Conservation (phyloP, 2,797 vertebrate species). For the Lagodon rhomboides region DNA sequence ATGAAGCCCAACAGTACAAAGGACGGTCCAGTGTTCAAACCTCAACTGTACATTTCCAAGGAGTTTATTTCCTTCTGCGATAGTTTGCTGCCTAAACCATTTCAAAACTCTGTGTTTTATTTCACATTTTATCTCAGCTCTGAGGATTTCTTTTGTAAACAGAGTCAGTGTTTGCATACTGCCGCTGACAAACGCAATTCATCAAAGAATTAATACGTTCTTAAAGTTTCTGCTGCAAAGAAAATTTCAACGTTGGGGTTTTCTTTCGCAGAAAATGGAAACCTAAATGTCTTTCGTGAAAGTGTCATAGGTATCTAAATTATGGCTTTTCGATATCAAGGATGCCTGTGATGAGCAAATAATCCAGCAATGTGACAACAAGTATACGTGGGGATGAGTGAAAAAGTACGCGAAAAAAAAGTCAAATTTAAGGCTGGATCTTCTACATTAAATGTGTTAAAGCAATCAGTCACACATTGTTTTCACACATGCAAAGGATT, state of each 20-base stretch:
- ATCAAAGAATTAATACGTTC: slow-evolving; percentile 15
- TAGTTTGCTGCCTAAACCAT: not conserved
- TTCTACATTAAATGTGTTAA: slow-evolving; percentile 29
- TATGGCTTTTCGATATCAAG: slow-evolving; percentile 39
- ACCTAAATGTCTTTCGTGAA: not conserved
- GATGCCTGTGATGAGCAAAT: not conserved
- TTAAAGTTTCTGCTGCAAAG: not conserved
- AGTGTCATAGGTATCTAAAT: not conserved
- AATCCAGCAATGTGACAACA: slow-evolving; percentile 17
- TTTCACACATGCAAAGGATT: slow-evolving; percentile 39
- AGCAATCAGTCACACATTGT: slow-evolving; percentile 19
- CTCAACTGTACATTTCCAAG: slow-evolving; percentile 12
- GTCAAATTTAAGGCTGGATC: slow-evolving; percentile 69
- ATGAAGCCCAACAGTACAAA: slow-evolving; percentile 5
- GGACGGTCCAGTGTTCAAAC: slow-evolving; percentile 1
- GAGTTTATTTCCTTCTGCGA: not conserved
- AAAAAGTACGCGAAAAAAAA: slow-evolving; percentile 27
- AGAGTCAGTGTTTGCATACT: slow-evolving; percentile 33
- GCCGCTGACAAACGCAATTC: slow-evolving; percentile 10
- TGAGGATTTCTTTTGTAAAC: slow-evolving; percentile 46
- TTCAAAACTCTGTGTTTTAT: not conserved
- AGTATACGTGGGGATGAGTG: slow-evolving; percentile 15
- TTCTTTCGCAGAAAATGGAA: not conserved
- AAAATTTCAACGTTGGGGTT: not conserved
- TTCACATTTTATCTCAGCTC: not conserved